A percentile compares a stretch with the other conserved stretches of the same genome.
These are phyloP conservation scores for Colistium nudipinnis DNA, from an alignment of 2,113 vertebrate genomes.

Conservation along the genomic window DNA sequence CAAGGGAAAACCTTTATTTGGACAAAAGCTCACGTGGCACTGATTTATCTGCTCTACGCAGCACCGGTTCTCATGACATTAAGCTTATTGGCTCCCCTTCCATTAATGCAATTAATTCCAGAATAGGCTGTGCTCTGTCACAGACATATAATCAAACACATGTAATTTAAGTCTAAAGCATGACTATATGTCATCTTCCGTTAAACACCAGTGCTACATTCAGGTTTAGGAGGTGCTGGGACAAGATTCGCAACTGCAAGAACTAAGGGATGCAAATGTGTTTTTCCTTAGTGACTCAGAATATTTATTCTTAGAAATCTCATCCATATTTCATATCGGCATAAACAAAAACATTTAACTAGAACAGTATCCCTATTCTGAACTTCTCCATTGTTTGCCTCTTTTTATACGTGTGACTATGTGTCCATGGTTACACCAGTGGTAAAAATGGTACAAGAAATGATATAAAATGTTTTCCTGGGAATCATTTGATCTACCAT, in stretches of 20 bases:
- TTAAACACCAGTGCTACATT: background rate
- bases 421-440: background rate
- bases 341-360: slow-evolving; percentile 4
- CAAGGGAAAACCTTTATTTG: slow-evolving; percentile 21
- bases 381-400: background rate
- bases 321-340: background rate
- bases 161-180: slow-evolving; percentile 12
- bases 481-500: background rate
- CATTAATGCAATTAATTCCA: background rate
- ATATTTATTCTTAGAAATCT: slow-evolving; percentile 14
- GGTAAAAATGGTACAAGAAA: background rate
- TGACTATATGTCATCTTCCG: slow-evolving; percentile 3
- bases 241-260: slow-evolving; percentile 8
- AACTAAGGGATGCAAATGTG: slow-evolving; percentile 14
- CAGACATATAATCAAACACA: slow-evolving; percentile 1
- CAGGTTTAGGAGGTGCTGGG: slow-evolving; percentile 1
- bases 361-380: background rate
- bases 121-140: background rate
- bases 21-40: background rate
- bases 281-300: background rate
- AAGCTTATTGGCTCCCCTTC: background rate
- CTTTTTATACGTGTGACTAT: background rate
- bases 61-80: background rate
- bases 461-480: too few relatives aligned
- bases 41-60: background rate